Conservation (phyloP, 2,888 invertebrate species). For the Cremastinae sp. region DNA sequence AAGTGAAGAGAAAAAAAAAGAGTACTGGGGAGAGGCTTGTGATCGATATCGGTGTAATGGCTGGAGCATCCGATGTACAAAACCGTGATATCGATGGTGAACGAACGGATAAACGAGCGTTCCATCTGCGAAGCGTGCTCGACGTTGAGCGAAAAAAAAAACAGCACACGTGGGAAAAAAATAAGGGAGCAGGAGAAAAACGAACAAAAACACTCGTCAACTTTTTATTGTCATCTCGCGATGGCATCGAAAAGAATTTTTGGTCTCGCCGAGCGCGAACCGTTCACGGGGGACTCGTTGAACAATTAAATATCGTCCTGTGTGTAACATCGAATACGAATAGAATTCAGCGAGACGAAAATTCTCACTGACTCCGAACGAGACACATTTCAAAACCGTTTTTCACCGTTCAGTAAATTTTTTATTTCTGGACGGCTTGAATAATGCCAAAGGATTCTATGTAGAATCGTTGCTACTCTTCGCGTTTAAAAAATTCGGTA, state of each 20-base stretch:
- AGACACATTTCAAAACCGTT: slow-evolving; percentile 15
- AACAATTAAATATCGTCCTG: too few species aligned
- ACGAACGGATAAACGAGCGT: neutral
- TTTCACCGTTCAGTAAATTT: neutral
- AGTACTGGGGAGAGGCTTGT: slow-evolving; percentile 30
- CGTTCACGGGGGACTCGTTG: too few species aligned
- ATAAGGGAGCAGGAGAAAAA: neutral
- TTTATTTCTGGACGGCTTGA: neutral
- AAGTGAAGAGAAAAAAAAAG: neutral
- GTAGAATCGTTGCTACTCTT: too few species aligned
- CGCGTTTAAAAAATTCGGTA: neutral
- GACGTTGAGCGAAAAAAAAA: slow-evolving; percentile 3
- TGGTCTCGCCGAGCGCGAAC: too few species aligned
- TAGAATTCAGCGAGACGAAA: too few species aligned
- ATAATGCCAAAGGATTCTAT: too few species aligned
- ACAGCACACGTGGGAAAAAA: slow-evolving; percentile 11
- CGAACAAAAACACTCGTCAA: slow-evolving; percentile 28
- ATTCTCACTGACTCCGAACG: neutral
- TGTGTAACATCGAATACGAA: too few species aligned
- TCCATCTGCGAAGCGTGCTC: slow-evolving; percentile 23
- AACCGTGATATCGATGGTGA: slow-evolving; percentile 35
- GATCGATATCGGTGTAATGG: slow-evolving; percentile 58
- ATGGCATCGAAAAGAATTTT: neutral
- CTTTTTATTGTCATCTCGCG: slow-evolving; percentile 4
- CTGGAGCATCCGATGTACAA: slow-evolving; percentile 39